Evolutionary conservation across 2,113 vertebrate species (phyloP), one percentile per base, ranked within the genome.

Genomic region (Gulo gulo): DNA sequence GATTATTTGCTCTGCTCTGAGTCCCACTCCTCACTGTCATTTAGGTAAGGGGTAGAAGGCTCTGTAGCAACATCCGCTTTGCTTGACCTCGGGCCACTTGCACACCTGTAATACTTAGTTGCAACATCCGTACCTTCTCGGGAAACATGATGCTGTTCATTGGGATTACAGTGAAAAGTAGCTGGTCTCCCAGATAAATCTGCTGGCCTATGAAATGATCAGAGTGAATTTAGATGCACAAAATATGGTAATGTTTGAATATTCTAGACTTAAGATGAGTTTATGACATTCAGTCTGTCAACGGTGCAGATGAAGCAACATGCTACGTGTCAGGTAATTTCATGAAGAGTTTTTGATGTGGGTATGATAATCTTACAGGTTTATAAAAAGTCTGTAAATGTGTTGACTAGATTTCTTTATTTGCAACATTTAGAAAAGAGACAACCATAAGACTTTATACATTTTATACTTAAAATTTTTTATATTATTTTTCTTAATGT

Each of bases 391-490:
- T 31, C 36, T 76, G 50, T n/a, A 79, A 81, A 80, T 29, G 16
- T 59, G 47, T 50, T 89, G 67, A 95, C n/a, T 82, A 74, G 59
- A 65, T 86, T 36, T 57, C 4, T 74, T 85, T 69, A 23, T 90
- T 92, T 89, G 85, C 95, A 85, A 80, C 47, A 83, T n/a, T 57
- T 92, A 90, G 84, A 45, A 42, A 93, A 76, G 34, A 81, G 5
- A 16, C 16, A 84, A 63, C 34, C n/a, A 73, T 16, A 88, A 79
- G 36, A 80, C 10, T 39, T 67, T 21, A 18, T 29, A 63, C 16
- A 85, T 36, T 29, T 65, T 26, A 4, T 61, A 59, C 23, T 59
- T 78, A 31, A 95, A 39, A 57, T 7, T 80, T 67, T 91, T 95
- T 26, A 29, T 15, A 84, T 71, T 79, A 71, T 78, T 93, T 69